These are phyloP conservation scores for Pagrus major DNA, from an alignment of 2,113 vertebrate species.

Conservation along the genomic window DNA sequence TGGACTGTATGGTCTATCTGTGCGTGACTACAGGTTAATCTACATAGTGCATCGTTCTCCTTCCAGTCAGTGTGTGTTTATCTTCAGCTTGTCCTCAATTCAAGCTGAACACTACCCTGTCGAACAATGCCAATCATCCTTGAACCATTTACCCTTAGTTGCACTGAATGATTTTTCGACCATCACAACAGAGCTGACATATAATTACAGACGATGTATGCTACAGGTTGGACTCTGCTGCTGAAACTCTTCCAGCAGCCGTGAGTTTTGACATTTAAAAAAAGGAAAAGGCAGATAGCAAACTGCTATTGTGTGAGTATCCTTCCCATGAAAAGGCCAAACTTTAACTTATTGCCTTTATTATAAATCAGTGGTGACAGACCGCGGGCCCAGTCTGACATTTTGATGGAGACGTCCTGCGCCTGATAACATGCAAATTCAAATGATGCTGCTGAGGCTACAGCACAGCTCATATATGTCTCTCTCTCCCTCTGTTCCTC, in stretches of 20 bases:
- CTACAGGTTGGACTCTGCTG: not conserved
- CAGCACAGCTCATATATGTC: constrained; percentile 52
- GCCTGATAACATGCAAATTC: constrained; percentile 81
- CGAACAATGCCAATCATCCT: not conserved
- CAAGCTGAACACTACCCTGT: not conserved
- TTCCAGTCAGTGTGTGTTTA: not conserved
- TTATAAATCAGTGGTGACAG: constrained; percentile 63
- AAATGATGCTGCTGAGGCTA: constrained; percentile 56
- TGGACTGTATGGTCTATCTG: no score
- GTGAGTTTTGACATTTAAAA: constrained; percentile 65
- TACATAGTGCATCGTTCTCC: no score
- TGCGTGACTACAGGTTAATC: no score
- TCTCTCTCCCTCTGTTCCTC: constrained; percentile 2
- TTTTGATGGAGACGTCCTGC: constrained; percentile 78
- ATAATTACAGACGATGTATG: not conserved
- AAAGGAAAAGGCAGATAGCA: constrained; percentile 29
- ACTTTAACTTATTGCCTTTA: constrained; percentile 67
- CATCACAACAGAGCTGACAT: not conserved
- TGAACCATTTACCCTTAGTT: not conserved
- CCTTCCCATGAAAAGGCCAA: constrained; percentile 50
- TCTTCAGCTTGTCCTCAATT: not conserved
- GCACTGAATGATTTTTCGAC: not conserved
- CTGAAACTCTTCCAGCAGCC: constrained; percentile 10
- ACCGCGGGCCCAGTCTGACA: constrained; percentile 71
- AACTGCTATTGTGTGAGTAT: constrained; percentile 46